phyloP scores from a whole-genome alignment of 2,888 invertebrate genomes.

The Drosophila antonietae region DNA sequence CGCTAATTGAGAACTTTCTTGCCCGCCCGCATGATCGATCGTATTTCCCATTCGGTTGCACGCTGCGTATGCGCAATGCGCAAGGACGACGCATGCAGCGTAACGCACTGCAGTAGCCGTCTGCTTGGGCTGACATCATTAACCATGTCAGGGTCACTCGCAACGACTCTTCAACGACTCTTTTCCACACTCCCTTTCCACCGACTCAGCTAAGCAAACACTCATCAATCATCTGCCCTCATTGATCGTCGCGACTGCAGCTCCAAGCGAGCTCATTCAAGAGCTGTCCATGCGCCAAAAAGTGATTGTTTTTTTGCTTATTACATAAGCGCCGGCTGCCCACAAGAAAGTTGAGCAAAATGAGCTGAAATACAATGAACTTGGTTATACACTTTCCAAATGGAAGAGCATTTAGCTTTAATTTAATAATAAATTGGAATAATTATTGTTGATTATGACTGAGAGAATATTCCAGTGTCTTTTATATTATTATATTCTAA shows the following conservation, averaged over 20 bases:
- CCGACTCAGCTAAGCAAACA: conserved; percentile 21
- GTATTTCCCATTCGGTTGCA: conserved; percentile 12
- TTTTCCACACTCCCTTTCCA: background rate
- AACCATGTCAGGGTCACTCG: conserved; percentile 54
- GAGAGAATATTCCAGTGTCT: background rate
- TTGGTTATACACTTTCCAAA: background rate
- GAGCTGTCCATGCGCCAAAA: conserved; percentile 68
- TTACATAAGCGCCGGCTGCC: conserved; percentile 56
- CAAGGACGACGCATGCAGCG: conserved; percentile 55
- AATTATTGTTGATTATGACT: background rate
- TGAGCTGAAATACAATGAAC: conserved; percentile 1
- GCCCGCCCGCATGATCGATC: conserved; percentile 40
- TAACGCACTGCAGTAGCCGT: conserved; percentile 48
- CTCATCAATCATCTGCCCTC: conserved; percentile 57
- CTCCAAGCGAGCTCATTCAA: conserved; percentile 51
- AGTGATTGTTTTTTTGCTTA: conserved; percentile 60
- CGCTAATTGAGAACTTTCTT: conserved; percentile 41
- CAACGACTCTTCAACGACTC: background rate
- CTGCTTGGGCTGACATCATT: conserved; percentile 28
- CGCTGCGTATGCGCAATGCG: conserved; percentile 54
- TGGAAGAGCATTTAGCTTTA: background rate
- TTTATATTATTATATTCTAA: too few species aligned
- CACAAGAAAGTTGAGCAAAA: conserved; percentile 52
- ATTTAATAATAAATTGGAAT: background rate
- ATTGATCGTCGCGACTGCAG: conserved; percentile 39